phyloP scores from a whole-genome alignment of 2,113 vertebrate species.

The Hemicordylus capensis region DNA sequence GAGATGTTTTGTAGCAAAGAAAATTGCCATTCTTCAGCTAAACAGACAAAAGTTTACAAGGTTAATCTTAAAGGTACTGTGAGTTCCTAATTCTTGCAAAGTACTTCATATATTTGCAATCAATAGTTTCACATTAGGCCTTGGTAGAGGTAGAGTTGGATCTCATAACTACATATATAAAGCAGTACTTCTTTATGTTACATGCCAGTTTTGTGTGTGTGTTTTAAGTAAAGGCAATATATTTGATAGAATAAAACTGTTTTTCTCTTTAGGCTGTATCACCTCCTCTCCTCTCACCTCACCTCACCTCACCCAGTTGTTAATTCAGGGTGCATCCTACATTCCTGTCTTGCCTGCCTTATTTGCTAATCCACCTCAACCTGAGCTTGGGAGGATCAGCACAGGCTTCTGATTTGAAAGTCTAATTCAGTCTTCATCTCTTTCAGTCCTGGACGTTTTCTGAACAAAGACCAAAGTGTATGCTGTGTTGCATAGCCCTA shows the following conservation, averaged over 20 bases:
- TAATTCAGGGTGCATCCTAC: slow-evolving; percentile 40
- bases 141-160: slow-evolving; percentile 43
- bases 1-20: slow-evolving; percentile 52
- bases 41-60: slow-evolving; percentile 48
- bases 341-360: slow-evolving; percentile 70
- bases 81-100: slow-evolving; percentile 43
- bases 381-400: slow-evolving; percentile 74
- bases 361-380: slow-evolving; percentile 77
- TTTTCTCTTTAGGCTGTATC: not conserved
- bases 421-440: slow-evolving; percentile 79
- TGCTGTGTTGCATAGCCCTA: slow-evolving; percentile 77
- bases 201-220: not conserved
- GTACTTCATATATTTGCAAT: slow-evolving; percentile 39
- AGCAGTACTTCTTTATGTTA: slow-evolving; percentile 40
- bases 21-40: slow-evolving; percentile 47
- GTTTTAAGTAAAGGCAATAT: slow-evolving; percentile 14
- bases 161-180: not conserved
- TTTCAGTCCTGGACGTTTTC: slow-evolving; percentile 78
- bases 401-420: slow-evolving; percentile 81
- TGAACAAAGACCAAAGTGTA: slow-evolving; percentile 81
- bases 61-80: slow-evolving; percentile 77
- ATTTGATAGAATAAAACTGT: slow-evolving; percentile 48
- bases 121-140: slow-evolving; percentile 38
- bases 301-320: slow-evolving; percentile 11
- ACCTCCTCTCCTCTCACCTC: not conserved